Percentiles rank a stretch among this genome's conserved stretches.
These are phyloP conservation scores for Scortum barcoo DNA, from an alignment of 2,113 vertebrate species.

Conservation along the genomic window DNA sequence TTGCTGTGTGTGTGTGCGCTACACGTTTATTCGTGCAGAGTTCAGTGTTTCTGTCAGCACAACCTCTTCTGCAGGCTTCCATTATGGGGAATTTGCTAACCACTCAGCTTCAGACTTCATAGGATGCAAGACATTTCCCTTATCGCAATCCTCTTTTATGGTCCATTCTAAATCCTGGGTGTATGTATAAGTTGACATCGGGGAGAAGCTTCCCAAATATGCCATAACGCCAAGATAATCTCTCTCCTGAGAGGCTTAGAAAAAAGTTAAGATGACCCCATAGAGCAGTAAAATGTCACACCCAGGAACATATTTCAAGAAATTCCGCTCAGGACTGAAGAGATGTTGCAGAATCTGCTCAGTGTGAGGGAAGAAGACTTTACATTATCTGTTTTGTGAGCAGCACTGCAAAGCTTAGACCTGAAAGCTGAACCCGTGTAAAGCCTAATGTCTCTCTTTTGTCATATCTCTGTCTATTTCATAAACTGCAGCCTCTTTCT, in stretches of 20 bases:
- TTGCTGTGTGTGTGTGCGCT: constrained; percentile 22
- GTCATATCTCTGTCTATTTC: not conserved
- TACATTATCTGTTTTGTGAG: not conserved
- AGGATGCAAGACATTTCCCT: constrained; percentile 36
- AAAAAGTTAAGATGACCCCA: constrained; percentile 53
- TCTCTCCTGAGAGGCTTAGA: constrained; percentile 49
- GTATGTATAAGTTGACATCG: constrained; percentile 21
- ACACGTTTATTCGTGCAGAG: constrained; percentile 20
- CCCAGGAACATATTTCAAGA: constrained; percentile 25
- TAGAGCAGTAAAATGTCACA: constrained; percentile 52
- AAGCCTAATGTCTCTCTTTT: not conserved
- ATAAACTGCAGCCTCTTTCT: not conserved
- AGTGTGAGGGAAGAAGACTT: constrained; percentile 8
- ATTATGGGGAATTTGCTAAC: constrained; percentile 44
- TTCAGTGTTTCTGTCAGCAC: constrained; percentile 60
- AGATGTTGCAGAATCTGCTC: constrained; percentile 16
- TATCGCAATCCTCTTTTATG: constrained; percentile 61
- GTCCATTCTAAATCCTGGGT: constrained; percentile 43
- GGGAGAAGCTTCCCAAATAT: constrained; percentile 53
- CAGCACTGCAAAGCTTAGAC: constrained; percentile 26
- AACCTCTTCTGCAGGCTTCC: constrained; percentile 43
- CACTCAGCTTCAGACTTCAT: constrained; percentile 49
- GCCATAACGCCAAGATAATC: constrained; percentile 60
- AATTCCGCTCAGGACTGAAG: not conserved
- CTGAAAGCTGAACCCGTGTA: constrained; percentile 25